These are phyloP conservation scores for Pachyramphus minor DNA, from an alignment of 2,113 vertebrate genomes.

Conservation along the genomic window DNA sequence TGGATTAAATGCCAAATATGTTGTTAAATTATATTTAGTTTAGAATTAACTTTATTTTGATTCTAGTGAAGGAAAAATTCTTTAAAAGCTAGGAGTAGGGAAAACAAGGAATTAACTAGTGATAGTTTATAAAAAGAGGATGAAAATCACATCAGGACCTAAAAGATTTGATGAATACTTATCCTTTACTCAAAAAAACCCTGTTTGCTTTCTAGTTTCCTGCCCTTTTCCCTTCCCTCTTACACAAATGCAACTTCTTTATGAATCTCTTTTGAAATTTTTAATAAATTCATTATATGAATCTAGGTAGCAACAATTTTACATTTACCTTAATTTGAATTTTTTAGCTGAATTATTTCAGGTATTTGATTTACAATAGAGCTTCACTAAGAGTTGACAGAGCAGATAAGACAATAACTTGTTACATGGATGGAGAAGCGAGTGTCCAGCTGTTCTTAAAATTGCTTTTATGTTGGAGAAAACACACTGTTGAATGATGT, in stretches of 20 bases:
- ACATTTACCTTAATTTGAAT: background rate
- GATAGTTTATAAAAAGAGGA: background rate
- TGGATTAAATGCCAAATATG: background rate
- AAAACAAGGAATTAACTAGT: background rate
- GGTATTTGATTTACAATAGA: background rate
- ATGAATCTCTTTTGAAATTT: background rate
- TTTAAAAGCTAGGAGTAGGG: background rate
- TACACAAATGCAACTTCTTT: background rate
- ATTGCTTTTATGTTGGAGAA: background rate
- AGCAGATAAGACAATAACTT: background rate
- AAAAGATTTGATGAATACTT: background rate
- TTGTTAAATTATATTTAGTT: background rate
- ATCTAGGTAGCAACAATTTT: background rate
- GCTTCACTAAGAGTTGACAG: background rate
- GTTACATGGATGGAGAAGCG: background rate
- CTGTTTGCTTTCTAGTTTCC: background rate
- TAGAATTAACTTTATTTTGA: background rate
- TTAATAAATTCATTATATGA: background rate
- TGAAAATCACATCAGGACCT: background rate
- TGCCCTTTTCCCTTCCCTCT: background rate
- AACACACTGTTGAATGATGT: background rate
- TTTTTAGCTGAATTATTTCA: background rate
- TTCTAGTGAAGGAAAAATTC: background rate
- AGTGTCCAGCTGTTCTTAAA: background rate
- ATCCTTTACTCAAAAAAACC: background rate